These are phyloP conservation scores for Scortum barcoo DNA, from an alignment of 2,113 vertebrate species.

Conservation along the genomic window DNA sequence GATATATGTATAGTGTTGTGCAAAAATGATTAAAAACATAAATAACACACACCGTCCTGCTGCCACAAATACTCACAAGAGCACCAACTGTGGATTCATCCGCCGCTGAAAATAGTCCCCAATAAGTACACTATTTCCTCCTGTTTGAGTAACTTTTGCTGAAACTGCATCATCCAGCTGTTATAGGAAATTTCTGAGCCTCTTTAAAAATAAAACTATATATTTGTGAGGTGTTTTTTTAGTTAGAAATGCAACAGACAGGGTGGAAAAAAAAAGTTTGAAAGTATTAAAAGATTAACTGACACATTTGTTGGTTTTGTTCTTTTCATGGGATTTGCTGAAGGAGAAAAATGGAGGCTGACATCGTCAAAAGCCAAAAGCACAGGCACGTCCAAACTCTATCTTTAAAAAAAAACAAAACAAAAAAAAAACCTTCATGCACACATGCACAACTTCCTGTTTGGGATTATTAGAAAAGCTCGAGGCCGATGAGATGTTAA, in stretches of 20 bases:
- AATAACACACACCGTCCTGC: too few relatives aligned
- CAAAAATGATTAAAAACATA: neutral
- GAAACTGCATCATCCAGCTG: neutral
- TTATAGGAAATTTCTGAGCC: neutral
- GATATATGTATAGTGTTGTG: too few relatives aligned
- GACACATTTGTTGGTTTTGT: constrained; percentile 9
- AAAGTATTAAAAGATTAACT: neutral
- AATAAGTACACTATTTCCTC: neutral
- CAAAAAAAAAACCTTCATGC: constrained; percentile 29
- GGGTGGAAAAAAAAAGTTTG: neutral
- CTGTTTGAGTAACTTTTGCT: neutral
- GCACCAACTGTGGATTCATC: too few relatives aligned
- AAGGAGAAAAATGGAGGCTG: constrained; percentile 13
- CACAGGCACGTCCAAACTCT: constrained; percentile 32
- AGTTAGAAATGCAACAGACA: neutral
- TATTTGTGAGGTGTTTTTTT: too few relatives aligned
- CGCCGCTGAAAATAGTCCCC: too few relatives aligned
- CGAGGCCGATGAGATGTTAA: constrained; percentile 32
- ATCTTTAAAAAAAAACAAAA: too few relatives aligned
- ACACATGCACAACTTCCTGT: constrained; percentile 37
- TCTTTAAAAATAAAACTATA: too few relatives aligned
- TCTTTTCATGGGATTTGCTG: constrained; percentile 28
- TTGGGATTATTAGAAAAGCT: constrained; percentile 30
- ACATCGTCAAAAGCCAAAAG: constrained; percentile 21
- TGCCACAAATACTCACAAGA: too few relatives aligned